These are phyloP conservation scores for Eospalax fontanierii DNA, from an alignment of 2,797 vertebrate species.

Conservation along the genomic window DNA sequence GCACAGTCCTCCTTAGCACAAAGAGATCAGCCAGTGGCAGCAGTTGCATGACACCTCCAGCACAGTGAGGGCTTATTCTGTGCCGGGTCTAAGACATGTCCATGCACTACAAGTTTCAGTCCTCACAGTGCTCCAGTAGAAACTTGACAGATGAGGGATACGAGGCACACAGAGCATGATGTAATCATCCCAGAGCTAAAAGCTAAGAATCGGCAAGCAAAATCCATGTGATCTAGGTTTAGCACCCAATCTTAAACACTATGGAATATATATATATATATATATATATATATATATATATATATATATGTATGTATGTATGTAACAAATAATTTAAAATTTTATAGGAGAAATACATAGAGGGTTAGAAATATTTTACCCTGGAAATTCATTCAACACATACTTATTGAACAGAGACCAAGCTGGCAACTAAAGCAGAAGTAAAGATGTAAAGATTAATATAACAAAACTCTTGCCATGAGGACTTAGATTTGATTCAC, in stretches of 20 bases:
- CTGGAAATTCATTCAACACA: not conserved
- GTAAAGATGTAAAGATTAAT: not conserved
- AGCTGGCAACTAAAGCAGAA: not conserved
- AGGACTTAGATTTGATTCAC: not conserved
- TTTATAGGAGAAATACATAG: not conserved
- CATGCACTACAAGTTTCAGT: not conserved
- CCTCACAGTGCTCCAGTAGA: not conserved
- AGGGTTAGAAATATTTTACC: constrained; percentile 2
- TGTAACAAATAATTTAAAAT: not conserved
- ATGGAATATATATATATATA: not conserved
- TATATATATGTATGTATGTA: not conserved
- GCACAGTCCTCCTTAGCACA: not conserved
- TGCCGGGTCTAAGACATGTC: not conserved
- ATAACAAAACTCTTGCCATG: not conserved
- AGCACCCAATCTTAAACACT: not conserved
- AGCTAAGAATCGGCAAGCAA: not conserved
- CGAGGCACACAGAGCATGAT: not conserved
- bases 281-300: not conserved
- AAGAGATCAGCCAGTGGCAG: not conserved
- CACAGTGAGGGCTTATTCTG: not conserved
- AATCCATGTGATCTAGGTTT: not conserved
- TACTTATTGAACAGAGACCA: not conserved
- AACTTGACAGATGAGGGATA: not conserved
- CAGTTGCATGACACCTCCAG: not conserved
- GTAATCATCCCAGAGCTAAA: not conserved